Base-by-base conservation (phyloP, 2,113 vertebrate species). In the Triplophysa tibetana region DNA sequence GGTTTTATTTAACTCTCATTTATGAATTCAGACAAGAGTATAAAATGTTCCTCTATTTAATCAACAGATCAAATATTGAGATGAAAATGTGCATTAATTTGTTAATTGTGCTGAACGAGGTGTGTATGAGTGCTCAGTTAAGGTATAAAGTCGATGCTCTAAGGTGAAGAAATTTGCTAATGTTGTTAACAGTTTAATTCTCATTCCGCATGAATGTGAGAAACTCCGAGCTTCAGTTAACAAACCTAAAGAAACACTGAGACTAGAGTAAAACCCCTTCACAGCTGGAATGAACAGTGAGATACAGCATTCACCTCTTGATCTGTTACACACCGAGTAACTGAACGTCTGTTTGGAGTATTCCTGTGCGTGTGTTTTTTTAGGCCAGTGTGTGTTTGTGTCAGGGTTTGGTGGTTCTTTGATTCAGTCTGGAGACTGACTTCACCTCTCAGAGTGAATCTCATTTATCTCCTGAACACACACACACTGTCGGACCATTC, bases 391-490 rank as follows among this genome's bases (percentile, higher is more conserved):
- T 21, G 33, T 48, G 17, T 68, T 38, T 26, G 23, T 38, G 69
- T 70, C 17, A 60, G 54, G 70, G 70, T 26, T 73, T 73, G 38
- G 70, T 75, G 9, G 9, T 29, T 48, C 38, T 75, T 75, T 63
- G 72, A 75, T 63, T 63, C 72, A 26, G 72, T 75, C 72, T 48
- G 56, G 58, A 62, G 56, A 19, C 24, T 1, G 58, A 62, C 58
- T 75, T 63, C 58, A 75, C 72, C 58, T 62, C 56, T 16, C 45
- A 7, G 33, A 62, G 41, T 48, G 13, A 63, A 75, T 75, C 58
- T 50, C 41, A 75, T 75, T 63, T 75, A 75, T 63, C 72, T 75
- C 58, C 16, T 63, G 12, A 48, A 75, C 29, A 72, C 70, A 72
- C 69, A 60, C 70, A 56, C 17, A 45, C 43, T 29, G 50, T 54